Evolutionary conservation across 2,888 invertebrate genomes (phyloP).

Genomic region (Sarcophaga caerulescens): DNA sequence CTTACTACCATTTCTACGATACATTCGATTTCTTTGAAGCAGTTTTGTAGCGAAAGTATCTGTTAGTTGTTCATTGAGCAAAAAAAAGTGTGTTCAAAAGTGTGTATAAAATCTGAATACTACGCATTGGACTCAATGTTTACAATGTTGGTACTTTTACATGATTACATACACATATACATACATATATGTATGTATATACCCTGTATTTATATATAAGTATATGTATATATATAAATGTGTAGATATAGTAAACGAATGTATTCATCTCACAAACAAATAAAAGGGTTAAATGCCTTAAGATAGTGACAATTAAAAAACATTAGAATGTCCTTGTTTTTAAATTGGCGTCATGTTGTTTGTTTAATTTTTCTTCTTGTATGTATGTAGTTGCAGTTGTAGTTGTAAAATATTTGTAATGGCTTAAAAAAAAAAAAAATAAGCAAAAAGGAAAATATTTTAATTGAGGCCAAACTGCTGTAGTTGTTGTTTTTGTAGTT

Average conservation of each 20-base stretch:
- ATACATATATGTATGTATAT: not conserved
- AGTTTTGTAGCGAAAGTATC: not conserved
- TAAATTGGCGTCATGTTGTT: slow-evolving; percentile 63
- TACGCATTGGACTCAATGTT: not conserved
- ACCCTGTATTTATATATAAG: not conserved
- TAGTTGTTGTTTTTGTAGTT: not conserved
- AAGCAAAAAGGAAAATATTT: slow-evolving; percentile 38
- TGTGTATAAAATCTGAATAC: not conserved
- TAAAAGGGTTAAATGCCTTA: slow-evolving; percentile 62
- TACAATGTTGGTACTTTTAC: not conserved
- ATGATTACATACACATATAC: not conserved
- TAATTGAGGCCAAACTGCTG: slow-evolving; percentile 62
- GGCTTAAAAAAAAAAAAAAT: slow-evolving; percentile 28
- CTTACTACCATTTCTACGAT: too few relatives aligned
- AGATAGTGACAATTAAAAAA: slow-evolving; percentile 66
- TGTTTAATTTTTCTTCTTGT: slow-evolving; percentile 10
- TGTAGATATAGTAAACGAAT: not conserved
- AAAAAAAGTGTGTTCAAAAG: not conserved
- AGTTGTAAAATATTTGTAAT: slow-evolving; percentile 45
- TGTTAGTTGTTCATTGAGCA: slow-evolving; percentile 22
- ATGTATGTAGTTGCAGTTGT: slow-evolving; percentile 7
- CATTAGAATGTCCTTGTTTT: slow-evolving; percentile 60
- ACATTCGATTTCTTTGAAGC: too few relatives aligned
- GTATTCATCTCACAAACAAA: not conserved
- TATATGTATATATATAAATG: not conserved